phyloP scores from a whole-genome alignment of 64 coral and sea anemone species.

The Pocillopora verrucosa region DNA sequence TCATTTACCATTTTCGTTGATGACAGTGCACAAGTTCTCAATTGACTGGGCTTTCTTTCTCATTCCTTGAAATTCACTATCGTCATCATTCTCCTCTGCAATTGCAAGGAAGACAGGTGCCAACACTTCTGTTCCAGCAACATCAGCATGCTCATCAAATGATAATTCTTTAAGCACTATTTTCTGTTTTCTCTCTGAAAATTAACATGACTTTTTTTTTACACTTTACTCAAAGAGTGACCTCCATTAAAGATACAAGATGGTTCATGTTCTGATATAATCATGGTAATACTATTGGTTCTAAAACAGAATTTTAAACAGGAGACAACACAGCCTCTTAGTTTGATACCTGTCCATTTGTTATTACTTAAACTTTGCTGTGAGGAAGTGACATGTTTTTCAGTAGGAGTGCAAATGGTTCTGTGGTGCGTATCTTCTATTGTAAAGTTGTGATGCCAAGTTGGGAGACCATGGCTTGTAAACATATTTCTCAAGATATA shows the following conservation, averaged over 20 bases:
- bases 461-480: too few relatives aligned
- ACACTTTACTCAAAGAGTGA: background rate
- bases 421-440: background rate
- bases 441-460: too few relatives aligned
- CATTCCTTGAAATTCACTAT: slow-evolving; percentile 78
- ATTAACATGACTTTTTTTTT: background rate
- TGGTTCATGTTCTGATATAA: too few relatives aligned
- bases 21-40: slow-evolving; percentile 72
- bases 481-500: too few relatives aligned
- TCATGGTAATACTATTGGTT: too few relatives aligned
- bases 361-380: background rate
- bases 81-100: slow-evolving; percentile 86
- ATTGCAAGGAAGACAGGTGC: slow-evolving; percentile 92
- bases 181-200: slow-evolving; percentile 54
- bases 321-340: background rate
- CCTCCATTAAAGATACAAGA: too few relatives aligned
- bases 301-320: background rate
- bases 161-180: slow-evolving; percentile 70
- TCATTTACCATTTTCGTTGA: slow-evolving; percentile 62
- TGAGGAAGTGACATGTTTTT: background rate
- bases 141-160: slow-evolving; percentile 84
- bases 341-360: background rate
- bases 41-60: slow-evolving; percentile 81
- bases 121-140: slow-evolving; percentile 74
- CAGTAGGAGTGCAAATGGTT: slow-evolving; percentile 18